These are phyloP conservation scores for Lycaena phlaeas DNA, from an alignment of 2,888 invertebrate genomes.

Conservation along the genomic window DNA sequence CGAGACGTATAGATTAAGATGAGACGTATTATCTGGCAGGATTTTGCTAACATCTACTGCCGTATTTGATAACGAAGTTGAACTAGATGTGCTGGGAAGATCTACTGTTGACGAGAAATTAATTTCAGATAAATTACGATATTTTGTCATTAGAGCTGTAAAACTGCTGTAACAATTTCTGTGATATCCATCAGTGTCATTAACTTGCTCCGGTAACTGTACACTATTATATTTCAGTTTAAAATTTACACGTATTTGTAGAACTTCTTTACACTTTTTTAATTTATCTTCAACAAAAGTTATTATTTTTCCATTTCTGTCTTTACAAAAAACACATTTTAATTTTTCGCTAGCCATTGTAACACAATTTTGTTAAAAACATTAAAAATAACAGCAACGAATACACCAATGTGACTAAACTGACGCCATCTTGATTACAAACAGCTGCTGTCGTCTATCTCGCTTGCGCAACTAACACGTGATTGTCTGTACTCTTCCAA, in stretches of 20 bases:
- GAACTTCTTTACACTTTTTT: constrained; percentile 14
- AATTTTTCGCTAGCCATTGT: constrained; percentile 14
- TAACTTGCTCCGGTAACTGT: constrained; percentile 10
- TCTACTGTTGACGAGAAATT: constrained; percentile 5
- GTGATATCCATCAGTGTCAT: constrained; percentile 16
- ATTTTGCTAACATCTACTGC: constrained; percentile 3
- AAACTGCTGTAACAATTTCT: constrained; percentile 17
- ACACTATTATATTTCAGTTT: constrained; percentile 12
- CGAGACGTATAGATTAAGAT: too few relatives aligned
- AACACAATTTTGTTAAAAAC: constrained; percentile 10
- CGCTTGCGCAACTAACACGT: background rate
- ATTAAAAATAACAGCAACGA: constrained; percentile 10
- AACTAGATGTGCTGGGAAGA: constrained; percentile 3
- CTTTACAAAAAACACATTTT: constrained; percentile 14
- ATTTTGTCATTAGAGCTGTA: constrained; percentile 17
- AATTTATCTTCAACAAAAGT: constrained; percentile 13
- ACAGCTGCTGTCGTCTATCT: constrained; percentile 1
- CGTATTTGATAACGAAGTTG: constrained; percentile 1
- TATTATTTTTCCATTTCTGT: constrained; percentile 11
- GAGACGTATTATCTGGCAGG: constrained; percentile 2
- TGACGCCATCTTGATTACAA: constrained; percentile 5
- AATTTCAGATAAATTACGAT: constrained; percentile 10
- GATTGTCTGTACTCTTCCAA: background rate
- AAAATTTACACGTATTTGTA: constrained; percentile 13
- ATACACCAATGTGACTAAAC: constrained; percentile 8